Evolutionary conservation across 2,888 invertebrate genomes (phyloP).

Genomic region (Cerceris ruficornis): DNA sequence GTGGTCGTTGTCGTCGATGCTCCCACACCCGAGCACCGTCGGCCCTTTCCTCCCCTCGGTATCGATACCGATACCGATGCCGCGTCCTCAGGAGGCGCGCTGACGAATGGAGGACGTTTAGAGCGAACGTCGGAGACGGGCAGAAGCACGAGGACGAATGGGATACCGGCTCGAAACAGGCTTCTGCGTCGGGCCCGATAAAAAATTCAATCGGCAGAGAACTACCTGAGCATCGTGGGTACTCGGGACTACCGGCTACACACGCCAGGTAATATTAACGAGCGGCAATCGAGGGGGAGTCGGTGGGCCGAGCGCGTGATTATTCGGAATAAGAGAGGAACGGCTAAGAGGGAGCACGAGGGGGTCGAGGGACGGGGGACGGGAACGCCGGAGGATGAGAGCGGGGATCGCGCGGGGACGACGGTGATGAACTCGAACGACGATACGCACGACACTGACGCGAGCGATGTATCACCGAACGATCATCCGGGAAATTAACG

Average conservation of each 20-base stretch:
- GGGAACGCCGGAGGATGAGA: slow-evolving; percentile 23
- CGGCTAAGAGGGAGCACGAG: slow-evolving; percentile 22
- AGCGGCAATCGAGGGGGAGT: slow-evolving; percentile 63
- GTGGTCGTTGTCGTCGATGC: not conserved
- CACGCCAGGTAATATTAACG: slow-evolving; percentile 68
- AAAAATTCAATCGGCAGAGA: slow-evolving; percentile 65
- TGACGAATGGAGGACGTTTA: slow-evolving; percentile 36
- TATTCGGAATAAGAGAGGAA: slow-evolving; percentile 57
- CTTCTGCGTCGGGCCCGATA: slow-evolving; percentile 46
- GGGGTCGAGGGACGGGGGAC: slow-evolving; percentile 8
- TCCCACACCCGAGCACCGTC: not conserved
- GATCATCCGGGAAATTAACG: slow-evolving; percentile 76
- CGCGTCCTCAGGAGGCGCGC: not conserved
- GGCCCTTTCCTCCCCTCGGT: not conserved
- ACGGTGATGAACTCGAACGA: slow-evolving; percentile 72
- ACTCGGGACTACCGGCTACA: slow-evolving; percentile 58
- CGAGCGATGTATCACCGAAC: slow-evolving; percentile 76
- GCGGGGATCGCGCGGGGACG: slow-evolving; percentile 20
- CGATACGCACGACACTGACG: slow-evolving; percentile 68
- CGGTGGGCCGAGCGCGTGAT: slow-evolving; percentile 60
- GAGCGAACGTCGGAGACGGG: slow-evolving; percentile 32
- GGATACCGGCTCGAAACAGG: slow-evolving; percentile 50
- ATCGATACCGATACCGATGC: not conserved
- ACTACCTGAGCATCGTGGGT: slow-evolving; percentile 49
- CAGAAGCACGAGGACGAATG: slow-evolving; percentile 41